Conservation (phyloP, 2,888 invertebrate genomes). For the Chromoteleia sp. region DNA sequence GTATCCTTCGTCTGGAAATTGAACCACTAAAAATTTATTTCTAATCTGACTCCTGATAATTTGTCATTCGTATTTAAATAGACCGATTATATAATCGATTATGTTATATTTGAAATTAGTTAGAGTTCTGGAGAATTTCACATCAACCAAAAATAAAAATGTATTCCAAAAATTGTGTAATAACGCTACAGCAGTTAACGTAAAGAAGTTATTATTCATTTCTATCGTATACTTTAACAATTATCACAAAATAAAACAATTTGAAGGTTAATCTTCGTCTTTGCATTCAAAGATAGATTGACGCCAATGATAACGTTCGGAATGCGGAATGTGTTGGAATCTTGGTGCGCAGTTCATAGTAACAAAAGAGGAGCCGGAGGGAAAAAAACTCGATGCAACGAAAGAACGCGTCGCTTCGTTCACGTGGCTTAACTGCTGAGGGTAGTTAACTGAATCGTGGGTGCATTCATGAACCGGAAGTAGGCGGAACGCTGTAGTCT, state of each 20-base stretch:
- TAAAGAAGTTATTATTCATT: slow-evolving; percentile 1
- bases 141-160: too few species aligned
- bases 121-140: too few species aligned
- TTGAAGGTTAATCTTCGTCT: too few species aligned
- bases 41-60: too few species aligned
- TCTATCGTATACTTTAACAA: slow-evolving; percentile 36
- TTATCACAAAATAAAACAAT: slow-evolving; percentile 6
- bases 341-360: slow-evolving; percentile 43
- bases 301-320: slow-evolving; percentile 31
- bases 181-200: too few species aligned
- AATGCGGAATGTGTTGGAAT: slow-evolving; percentile 47
- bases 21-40: too few species aligned
- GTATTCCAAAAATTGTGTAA: too few species aligned
- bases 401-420: slow-evolving; percentile 80
- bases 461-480: slow-evolving; percentile 84
- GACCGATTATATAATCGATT: too few species aligned
- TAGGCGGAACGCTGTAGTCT: slow-evolving; percentile 84
- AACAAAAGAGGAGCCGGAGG: slow-evolving; percentile 54
- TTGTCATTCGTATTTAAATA: too few species aligned
- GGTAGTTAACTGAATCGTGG: slow-evolving; percentile 83
- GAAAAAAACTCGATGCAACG: slow-evolving; percentile 74
- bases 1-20: too few species aligned
- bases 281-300: slow-evolving; percentile 19
- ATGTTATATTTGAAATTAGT: too few species aligned
- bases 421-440: slow-evolving; percentile 82